A percentile compares a stretch with the other conserved stretches of the same genome.
Conservation (phyloP, 53 echinoderm and acorn worm species). For the Crossaster papposus region DNA sequence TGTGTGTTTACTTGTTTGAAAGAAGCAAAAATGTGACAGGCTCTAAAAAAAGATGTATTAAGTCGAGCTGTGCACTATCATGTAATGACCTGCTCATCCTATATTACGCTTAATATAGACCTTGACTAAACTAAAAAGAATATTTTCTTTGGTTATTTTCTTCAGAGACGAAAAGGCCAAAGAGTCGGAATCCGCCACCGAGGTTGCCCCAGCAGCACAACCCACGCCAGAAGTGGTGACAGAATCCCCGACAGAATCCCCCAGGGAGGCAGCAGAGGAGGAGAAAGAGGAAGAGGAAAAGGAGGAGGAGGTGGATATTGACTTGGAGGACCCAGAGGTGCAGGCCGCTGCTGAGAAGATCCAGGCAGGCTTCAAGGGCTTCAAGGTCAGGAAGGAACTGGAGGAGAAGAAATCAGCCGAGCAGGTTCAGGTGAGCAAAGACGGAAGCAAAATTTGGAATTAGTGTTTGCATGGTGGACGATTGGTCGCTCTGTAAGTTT, state of each 20-base stretch:
- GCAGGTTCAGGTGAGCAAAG: slow-evolving; percentile 32
- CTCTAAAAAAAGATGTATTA: too few relatives aligned
- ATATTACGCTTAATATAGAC: too few relatives aligned
- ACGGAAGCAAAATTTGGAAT: neutral
- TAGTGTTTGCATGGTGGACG: neutral
- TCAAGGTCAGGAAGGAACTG: slow-evolving; percentile 76
- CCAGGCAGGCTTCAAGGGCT: slow-evolving; percentile 83
- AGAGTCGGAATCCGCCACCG: neutral
- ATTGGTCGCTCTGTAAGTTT: neutral
- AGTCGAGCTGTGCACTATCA: too few relatives aligned
- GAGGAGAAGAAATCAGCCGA: slow-evolving; percentile 37
- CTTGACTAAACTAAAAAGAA: neutral
- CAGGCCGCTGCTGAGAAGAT: slow-evolving; percentile 87
- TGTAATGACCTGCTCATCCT: too few relatives aligned
- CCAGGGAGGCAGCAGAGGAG: neutral
- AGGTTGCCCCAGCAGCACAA: slow-evolving; percentile 15
- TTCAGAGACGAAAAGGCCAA: slow-evolving; percentile 52
- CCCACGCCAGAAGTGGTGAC: neutral
- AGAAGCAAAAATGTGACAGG: too few relatives aligned
- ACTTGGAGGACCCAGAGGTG: slow-evolving; percentile 92
- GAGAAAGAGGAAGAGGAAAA: neutral
- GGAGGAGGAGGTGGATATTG: slow-evolving; percentile 78
- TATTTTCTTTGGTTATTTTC: neutral
- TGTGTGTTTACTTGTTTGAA: too few relatives aligned
- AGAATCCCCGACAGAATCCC: slow-evolving; percentile 10